Percentiles rank a stretch among this genome's conserved stretches.
phyloP scores from a whole-genome alignment of 2,797 vertebrate genomes.

The Phoxinus dragarum region DNA sequence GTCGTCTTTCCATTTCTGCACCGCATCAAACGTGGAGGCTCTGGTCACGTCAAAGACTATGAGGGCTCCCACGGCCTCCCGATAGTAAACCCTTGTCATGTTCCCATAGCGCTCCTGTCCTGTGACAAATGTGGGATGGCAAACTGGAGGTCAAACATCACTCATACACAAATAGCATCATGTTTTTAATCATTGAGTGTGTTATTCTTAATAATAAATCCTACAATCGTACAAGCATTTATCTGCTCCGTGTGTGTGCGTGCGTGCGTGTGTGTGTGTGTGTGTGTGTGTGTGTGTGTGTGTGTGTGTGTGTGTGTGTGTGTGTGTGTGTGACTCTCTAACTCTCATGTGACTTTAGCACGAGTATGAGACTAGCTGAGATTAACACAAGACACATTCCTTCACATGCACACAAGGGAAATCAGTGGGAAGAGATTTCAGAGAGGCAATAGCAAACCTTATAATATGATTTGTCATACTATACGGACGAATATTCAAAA shows the following conservation, averaged over 20 bases:
- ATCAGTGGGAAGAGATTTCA: not conserved
- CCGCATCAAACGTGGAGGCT: slow-evolving; percentile 79
- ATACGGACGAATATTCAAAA: not conserved
- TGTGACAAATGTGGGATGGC: slow-evolving; percentile 50
- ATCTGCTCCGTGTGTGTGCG: not conserved
- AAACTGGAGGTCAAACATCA: slow-evolving; percentile 9
- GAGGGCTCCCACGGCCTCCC: slow-evolving; percentile 82
- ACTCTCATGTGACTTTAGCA: slow-evolving; percentile 77
- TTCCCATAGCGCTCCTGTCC: slow-evolving; percentile 86
- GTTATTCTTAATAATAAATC: slow-evolving; percentile 12
- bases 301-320: not conserved
- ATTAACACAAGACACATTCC: slow-evolving; percentile 69
- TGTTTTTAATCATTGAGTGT: not conserved
- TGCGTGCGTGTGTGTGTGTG: slow-evolving; percentile 38
- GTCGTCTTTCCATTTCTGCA: slow-evolving; percentile 85
- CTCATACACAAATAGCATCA: not conserved
- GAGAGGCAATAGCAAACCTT: not conserved
- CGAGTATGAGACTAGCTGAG: slow-evolving; percentile 70
- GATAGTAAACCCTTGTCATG: slow-evolving; percentile 86
- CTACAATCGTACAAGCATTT: not conserved
- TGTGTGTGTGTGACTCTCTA: slow-evolving; percentile 35
- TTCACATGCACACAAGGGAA: slow-evolving; percentile 27
- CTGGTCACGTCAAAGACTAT: slow-evolving; percentile 84
- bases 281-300: slow-evolving; percentile 27
- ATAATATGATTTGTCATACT: not conserved